Conservation (phyloP, 2,113 vertebrate genomes). For the Macquaria australasica region DNA sequence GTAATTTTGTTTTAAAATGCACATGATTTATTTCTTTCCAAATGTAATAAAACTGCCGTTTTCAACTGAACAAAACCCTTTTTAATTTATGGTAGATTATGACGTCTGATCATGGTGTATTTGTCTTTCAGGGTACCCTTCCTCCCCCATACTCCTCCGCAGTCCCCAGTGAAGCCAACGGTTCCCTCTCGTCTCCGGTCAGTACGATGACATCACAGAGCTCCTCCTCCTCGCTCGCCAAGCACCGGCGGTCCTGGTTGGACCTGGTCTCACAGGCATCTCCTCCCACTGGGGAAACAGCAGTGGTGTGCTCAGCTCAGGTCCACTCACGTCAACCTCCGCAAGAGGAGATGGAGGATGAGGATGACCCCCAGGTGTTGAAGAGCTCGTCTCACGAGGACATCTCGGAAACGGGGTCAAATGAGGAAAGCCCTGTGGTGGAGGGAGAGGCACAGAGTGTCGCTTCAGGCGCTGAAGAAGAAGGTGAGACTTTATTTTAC, state of each 20-base stretch:
- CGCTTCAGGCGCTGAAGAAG: slow-evolving; percentile 2
- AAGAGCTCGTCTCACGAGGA: slow-evolving; percentile 67
- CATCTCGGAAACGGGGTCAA: slow-evolving; percentile 55
- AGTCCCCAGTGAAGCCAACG: slow-evolving; percentile 83
- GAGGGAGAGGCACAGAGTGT: slow-evolving; percentile 59
- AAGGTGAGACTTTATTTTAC: slow-evolving; percentile 52
- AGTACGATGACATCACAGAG: slow-evolving; percentile 86
- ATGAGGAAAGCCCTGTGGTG: slow-evolving; percentile 29
- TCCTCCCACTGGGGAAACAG: slow-evolving; percentile 70
- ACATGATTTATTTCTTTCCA: background rate
- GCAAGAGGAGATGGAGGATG: slow-evolving; percentile 26
- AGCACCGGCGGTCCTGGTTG: slow-evolving; percentile 88
- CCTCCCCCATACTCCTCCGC: slow-evolving; percentile 86
- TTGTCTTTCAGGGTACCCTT: slow-evolving; percentile 77
- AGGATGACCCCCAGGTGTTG: slow-evolving; percentile 28
- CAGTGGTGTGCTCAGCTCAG: slow-evolving; percentile 82
- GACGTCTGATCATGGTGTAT: background rate
- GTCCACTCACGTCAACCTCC: slow-evolving; percentile 75
- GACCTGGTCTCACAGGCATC: slow-evolving; percentile 84
- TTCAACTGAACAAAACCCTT: background rate
- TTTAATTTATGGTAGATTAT: background rate
- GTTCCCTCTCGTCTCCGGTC: slow-evolving; percentile 87
- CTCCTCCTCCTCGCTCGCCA: slow-evolving; percentile 84
- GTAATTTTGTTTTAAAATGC: background rate
- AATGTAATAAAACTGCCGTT: background rate